Evolutionary conservation across 2,797 vertebrate species (phyloP).

Genomic region (Uromys caudimaculatus): DNA sequence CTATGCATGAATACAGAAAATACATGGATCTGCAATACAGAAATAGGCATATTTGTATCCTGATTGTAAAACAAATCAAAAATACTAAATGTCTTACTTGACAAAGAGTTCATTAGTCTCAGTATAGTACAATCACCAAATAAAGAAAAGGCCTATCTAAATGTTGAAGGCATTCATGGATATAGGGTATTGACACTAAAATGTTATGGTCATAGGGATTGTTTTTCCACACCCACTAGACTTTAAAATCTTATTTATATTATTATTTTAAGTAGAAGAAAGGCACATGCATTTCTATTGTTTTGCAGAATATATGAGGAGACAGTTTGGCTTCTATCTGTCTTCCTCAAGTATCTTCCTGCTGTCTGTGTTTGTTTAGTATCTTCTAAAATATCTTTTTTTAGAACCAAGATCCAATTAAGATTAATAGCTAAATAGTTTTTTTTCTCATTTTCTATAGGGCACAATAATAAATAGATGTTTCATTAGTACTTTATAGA

Average conservation of each 20-base stretch:
- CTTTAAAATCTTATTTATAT: background rate
- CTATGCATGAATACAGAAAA: background rate
- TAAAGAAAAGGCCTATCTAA: background rate
- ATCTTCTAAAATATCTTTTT: background rate
- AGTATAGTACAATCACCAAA: background rate
- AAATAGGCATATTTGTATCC: background rate
- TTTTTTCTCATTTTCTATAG: background rate
- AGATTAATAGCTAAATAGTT: background rate
- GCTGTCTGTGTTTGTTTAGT: background rate
- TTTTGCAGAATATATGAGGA: background rate
- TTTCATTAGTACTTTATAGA: conserved; percentile 9
- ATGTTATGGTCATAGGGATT: background rate
- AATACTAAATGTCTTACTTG: background rate
- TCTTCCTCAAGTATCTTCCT: background rate
- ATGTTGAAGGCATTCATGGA: background rate
- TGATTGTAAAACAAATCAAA: background rate
- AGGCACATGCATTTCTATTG: background rate
- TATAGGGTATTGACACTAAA: background rate
- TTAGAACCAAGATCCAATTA: background rate
- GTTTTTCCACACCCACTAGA: background rate
- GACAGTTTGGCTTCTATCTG: background rate
- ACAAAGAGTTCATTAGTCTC: background rate
- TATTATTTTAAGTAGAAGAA: conserved; percentile 19
- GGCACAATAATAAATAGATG: background rate
- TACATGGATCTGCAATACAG: background rate